Evolutionary conservation across 2,797 vertebrate species (phyloP).

Genomic region (Falco peregrinus): DNA sequence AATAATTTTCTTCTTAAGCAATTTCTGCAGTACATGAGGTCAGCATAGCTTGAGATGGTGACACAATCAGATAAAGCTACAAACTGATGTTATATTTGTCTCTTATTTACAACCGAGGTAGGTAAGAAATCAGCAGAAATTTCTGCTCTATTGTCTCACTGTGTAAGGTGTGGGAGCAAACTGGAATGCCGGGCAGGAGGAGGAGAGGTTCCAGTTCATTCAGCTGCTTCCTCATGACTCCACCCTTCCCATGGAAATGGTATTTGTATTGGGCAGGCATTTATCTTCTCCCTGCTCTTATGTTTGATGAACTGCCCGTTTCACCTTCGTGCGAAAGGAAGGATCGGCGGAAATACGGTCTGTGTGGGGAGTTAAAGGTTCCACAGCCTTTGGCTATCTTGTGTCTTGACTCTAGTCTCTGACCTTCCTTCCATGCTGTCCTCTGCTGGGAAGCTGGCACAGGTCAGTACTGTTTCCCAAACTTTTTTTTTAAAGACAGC

Average conservation of each 20-base stretch:
- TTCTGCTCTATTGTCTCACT: not conserved
- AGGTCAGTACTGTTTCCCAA: not conserved
- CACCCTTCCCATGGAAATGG: constrained; percentile 17
- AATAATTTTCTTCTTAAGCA: not conserved
- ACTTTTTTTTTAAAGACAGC: not conserved
- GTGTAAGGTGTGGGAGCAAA: not conserved
- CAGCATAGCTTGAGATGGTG: not conserved
- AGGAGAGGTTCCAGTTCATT: not conserved
- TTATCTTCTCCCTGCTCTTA: not conserved
- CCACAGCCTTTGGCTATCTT: not conserved
- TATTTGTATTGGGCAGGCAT: not conserved
- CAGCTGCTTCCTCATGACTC: constrained; percentile 25
- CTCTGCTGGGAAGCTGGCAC: not conserved
- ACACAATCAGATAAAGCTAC: not conserved
- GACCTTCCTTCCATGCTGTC: not conserved
- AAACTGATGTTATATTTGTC: not conserved
- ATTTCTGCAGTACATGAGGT: not conserved
- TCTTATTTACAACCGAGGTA: not conserved
- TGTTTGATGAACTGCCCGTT: not conserved
- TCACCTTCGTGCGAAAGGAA: not conserved
- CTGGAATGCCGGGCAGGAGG: not conserved
- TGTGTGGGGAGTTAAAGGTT: not conserved
- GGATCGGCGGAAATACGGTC: not conserved
- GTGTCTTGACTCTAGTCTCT: not conserved
- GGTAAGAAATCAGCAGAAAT: not conserved